A percentile compares a stretch with the other conserved stretches of the same genome.
Conservation (phyloP, 2,113 vertebrate genomes). For the Alexandromys fortis region DNA sequence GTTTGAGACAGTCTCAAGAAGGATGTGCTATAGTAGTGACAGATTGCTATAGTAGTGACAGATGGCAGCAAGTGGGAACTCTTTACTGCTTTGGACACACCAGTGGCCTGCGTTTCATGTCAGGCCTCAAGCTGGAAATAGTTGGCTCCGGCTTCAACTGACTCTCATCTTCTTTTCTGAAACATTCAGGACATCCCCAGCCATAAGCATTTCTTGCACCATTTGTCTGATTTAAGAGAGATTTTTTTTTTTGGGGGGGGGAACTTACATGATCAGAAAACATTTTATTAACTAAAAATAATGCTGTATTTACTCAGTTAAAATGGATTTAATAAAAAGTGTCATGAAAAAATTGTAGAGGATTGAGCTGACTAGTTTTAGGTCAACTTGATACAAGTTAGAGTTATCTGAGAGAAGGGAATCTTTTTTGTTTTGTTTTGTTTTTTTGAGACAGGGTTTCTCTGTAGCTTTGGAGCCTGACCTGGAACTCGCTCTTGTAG, state of each 20-base stretch:
- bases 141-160: slow-evolving; percentile 15
- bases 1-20: slow-evolving; percentile 39
- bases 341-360: background rate
- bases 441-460: too few relatives aligned
- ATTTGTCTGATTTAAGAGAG: slow-evolving; percentile 39
- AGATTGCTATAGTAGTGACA: too few relatives aligned
- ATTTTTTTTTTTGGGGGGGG: background rate
- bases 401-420: background rate
- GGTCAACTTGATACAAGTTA: background rate
- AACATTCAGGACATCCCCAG: background rate
- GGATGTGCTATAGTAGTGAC: background rate
- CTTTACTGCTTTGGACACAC: slow-evolving; percentile 32
- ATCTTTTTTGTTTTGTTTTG: too few relatives aligned
- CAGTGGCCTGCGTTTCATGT: slow-evolving; percentile 44
- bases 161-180: slow-evolving; percentile 28
- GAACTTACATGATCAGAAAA: background rate
- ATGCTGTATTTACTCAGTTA: background rate
- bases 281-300: slow-evolving; percentile 29
- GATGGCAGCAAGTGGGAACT: background rate
- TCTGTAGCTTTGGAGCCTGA: too few relatives aligned
- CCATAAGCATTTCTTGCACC: background rate
- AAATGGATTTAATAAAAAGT: background rate
- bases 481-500: too few relatives aligned
- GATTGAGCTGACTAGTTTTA: background rate
- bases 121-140: background rate